Evolutionary conservation across 2,888 invertebrate species (phyloP), one percentile per base, ranked within the genome.

Genomic region (Blastobasis adustella): DNA sequence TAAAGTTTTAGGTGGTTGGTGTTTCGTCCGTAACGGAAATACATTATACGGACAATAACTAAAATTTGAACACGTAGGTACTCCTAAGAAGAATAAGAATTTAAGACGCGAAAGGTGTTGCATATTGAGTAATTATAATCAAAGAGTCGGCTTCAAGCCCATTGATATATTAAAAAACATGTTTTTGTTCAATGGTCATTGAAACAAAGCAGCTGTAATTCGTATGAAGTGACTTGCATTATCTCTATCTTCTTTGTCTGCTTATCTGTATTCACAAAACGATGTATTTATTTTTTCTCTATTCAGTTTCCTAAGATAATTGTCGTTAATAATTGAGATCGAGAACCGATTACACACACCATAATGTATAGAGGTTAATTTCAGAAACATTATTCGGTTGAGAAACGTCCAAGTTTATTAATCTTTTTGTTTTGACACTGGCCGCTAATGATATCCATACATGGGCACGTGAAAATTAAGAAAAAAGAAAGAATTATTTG

Each of bases 171-270:
- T 78, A 71, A 78, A 81, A 79, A 77, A 69, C 58, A 65, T 79
- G 76, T 80, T 84, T 84, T 82, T 82, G 79, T 82, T 65, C 62
- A 64, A 66, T 70, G 67, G 74, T 69, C 65, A 62, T 76, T 83
- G 82, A 86, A 86, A 87, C 85, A 86, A 86, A 80, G 80, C 71
- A 61, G 59, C 69, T 63, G 69, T 86, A 83, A 86, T 87, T 84
- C 85, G 86, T 87, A 80, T 86, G 85, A 79, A 82, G 74, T 88
- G 87, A 88, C 87, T 87, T 85, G 86, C 86, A 70, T 71, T 82
- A 79, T 75, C 68, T 57, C 54, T 63, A 53, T 50, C 54, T 54
- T 71, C 78, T 76, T 84, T 84, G 84, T 83, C 69, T 65, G 76
- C 72, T 64, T 66, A 67, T 72, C 70, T 72, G 72, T 74, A 75